Conservation (phyloP, 2,797 vertebrate genomes). For the Cynodonichthys magdalenae region DNA sequence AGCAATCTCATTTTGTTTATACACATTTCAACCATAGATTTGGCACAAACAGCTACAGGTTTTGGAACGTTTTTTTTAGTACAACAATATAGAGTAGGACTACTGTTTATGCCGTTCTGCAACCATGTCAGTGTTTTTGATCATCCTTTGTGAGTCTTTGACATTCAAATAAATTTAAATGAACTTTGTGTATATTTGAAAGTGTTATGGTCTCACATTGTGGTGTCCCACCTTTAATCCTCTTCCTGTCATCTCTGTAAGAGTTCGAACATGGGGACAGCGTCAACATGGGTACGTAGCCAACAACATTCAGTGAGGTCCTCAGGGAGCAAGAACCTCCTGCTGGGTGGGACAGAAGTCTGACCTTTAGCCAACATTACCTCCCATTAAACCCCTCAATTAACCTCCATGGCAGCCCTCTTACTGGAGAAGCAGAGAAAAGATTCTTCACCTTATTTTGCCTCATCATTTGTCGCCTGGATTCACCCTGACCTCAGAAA, state of each 20-base stretch:
- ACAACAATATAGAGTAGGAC: too few species aligned
- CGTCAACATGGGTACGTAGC: constrained; percentile 51
- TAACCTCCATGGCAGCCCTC: constrained; percentile 71
- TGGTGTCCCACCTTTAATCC: constrained; percentile 1
- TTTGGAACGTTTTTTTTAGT: too few species aligned
- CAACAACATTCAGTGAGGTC: constrained; percentile 52
- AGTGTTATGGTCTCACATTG: not conserved
- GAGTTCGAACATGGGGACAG: constrained; percentile 31
- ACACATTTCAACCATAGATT: too few species aligned
- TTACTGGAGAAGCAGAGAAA: constrained; percentile 40
- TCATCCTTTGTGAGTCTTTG: too few species aligned
- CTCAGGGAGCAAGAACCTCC: constrained; percentile 57
- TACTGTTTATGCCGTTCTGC: too few species aligned
- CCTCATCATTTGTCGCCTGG: constrained; percentile 78
- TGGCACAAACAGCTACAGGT: too few species aligned
- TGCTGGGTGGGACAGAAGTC: constrained; percentile 58
- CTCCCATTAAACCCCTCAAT: constrained; percentile 79
- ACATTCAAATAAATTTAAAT: too few species aligned
- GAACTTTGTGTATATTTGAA: too few species aligned
- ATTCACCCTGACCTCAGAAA: constrained; percentile 70
- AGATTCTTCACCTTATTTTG: constrained; percentile 59
- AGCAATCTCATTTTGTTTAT: too few species aligned
- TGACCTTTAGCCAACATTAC: constrained; percentile 78
- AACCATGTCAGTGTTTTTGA: too few species aligned
- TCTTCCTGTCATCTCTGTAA: constrained; percentile 6